Conservation (phyloP, 2,113 vertebrate species). For the Sclerurus mexicanus region DNA sequence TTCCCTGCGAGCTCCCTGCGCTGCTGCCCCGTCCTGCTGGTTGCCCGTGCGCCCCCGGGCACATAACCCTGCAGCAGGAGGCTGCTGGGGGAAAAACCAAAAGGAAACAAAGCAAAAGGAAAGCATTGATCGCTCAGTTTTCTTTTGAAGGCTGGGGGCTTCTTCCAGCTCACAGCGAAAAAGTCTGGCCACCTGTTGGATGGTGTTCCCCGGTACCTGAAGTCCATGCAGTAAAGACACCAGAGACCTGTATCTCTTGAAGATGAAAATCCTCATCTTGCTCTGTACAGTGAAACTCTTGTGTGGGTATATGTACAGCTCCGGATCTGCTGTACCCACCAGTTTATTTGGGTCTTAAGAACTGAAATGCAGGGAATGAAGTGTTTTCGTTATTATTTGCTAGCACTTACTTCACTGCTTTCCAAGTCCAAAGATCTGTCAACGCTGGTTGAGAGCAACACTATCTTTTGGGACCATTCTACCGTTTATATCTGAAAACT, state of each 20-base stretch:
- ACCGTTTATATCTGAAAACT: background rate
- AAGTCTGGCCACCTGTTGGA: background rate
- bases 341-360: background rate
- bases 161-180: background rate
- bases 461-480: background rate
- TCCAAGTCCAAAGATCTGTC: background rate
- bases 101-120: background rate
- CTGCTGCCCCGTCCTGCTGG: accelerated
- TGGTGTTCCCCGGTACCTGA: background rate
- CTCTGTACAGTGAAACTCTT: too few species aligned
- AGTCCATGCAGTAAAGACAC: background rate
- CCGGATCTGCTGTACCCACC: background rate
- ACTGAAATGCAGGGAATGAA: background rate
- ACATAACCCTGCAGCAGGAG: background rate
- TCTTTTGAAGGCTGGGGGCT: background rate
- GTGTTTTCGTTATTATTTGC: background rate
- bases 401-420: background rate
- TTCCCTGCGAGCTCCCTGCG: background rate
- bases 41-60: background rate
- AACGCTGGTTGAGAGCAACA: background rate
- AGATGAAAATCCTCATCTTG: background rate
- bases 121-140: background rate
- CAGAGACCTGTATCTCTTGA: background rate
- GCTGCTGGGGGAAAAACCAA: background rate
- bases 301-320: background rate